Evolutionary conservation across 2,888 invertebrate species (phyloP).

Genomic region (Schrankia costaestrigalis): DNA sequence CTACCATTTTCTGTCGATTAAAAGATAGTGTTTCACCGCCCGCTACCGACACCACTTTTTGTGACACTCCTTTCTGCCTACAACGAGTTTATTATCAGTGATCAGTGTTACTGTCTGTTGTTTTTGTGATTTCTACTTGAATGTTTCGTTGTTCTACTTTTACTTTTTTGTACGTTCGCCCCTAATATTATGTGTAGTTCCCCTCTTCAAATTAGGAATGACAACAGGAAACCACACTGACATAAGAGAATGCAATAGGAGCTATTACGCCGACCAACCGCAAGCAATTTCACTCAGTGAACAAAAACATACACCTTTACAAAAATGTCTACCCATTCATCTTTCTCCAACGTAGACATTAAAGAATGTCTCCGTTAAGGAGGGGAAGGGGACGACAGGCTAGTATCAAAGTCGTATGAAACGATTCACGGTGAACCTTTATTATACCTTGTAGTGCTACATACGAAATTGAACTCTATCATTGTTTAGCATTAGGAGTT

Average conservation of each 20-base stretch:
- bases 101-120: slow-evolving; percentile 56
- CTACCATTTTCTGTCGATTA: slow-evolving; percentile 79
- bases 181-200: slow-evolving; percentile 28
- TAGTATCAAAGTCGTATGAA: slow-evolving; percentile 62
- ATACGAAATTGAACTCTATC: slow-evolving; percentile 37
- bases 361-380: slow-evolving; percentile 75
- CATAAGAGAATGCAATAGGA: slow-evolving; percentile 60
- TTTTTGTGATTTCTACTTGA: slow-evolving; percentile 45
- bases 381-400: slow-evolving; percentile 66
- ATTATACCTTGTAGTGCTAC: slow-evolving; percentile 32
- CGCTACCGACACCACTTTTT: slow-evolving; percentile 77
- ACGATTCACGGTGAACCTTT: slow-evolving; percentile 36
- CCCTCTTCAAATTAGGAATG: slow-evolving; percentile 45
- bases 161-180: slow-evolving; percentile 33
- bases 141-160: slow-evolving; percentile 43
- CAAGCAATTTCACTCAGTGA: slow-evolving; percentile 67
- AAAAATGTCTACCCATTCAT: slow-evolving; percentile 78
- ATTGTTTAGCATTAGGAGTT: slow-evolving; percentile 26
- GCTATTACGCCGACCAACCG: slow-evolving; percentile 69
- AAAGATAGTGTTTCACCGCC: slow-evolving; percentile 77
- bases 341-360: slow-evolving; percentile 75
- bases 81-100: slow-evolving; percentile 72
- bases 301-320: slow-evolving; percentile 75
- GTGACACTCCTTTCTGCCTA: slow-evolving; percentile 69
- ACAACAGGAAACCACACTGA: slow-evolving; percentile 65